phyloP scores from a whole-genome alignment of 2,888 invertebrate genomes.

The Drosophila helvetica region DNA sequence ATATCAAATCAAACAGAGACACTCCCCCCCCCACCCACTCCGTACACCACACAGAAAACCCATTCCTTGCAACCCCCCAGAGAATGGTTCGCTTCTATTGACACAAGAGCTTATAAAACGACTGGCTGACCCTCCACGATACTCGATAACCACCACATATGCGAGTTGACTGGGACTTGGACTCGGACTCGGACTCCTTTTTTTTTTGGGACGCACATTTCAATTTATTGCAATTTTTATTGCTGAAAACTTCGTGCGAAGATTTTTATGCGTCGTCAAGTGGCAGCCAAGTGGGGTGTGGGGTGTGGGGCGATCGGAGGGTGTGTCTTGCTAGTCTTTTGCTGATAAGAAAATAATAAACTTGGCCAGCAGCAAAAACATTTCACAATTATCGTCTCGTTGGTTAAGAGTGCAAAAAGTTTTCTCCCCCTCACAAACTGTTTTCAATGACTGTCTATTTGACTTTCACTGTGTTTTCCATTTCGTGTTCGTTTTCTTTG shows the following conservation, averaged over 20 bases:
- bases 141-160: constrained; percentile 42
- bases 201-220: constrained; percentile 59
- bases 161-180: constrained; percentile 29
- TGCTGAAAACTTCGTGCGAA: constrained; percentile 57
- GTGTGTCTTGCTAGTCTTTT: constrained; percentile 34
- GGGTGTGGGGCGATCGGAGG: no score
- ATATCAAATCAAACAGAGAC: constrained; percentile 53
- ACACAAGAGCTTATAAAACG: constrained; percentile 54
- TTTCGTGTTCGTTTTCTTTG: constrained; percentile 38
- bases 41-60: constrained; percentile 36
- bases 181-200: constrained; percentile 42
- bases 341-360: constrained; percentile 66
- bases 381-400: constrained; percentile 68
- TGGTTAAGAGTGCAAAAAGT: constrained; percentile 44
- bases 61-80: constrained; percentile 35
- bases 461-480: constrained; percentile 50
- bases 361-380: constrained; percentile 59
- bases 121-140: constrained; percentile 39
- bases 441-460: constrained; percentile 44
- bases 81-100: constrained; percentile 43
- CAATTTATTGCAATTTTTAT: constrained; percentile 76
- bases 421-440: constrained; percentile 35
- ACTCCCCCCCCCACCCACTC: constrained; percentile 7
- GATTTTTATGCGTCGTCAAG: constrained; percentile 69
- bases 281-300: constrained; percentile 27